Evolutionary conservation across 2,888 invertebrate species (phyloP).

Genomic region (Tachina grossa): DNA sequence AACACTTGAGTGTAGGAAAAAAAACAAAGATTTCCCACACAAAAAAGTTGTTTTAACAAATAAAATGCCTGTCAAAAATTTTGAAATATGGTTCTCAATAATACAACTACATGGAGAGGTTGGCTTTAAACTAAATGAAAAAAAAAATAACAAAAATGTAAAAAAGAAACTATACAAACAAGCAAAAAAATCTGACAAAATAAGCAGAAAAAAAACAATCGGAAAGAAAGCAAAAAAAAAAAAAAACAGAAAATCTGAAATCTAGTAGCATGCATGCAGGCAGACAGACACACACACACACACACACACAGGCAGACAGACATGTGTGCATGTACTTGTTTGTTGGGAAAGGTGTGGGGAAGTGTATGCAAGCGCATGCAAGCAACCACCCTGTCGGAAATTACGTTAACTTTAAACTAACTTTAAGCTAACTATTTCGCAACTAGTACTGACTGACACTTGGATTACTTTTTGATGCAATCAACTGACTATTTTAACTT

Average conservation of each 20-base stretch:
- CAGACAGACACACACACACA: background rate
- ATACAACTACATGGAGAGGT: conserved; percentile 20
- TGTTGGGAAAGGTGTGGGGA: background rate
- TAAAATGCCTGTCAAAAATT: conserved; percentile 69
- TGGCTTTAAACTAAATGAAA: conserved; percentile 10
- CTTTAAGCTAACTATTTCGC: too few species aligned
- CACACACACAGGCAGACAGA: background rate
- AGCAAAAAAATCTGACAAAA: conserved; percentile 32
- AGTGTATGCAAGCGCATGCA: background rate
- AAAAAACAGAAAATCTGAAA: background rate
- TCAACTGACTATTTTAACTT: too few species aligned
- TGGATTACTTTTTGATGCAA: too few species aligned
- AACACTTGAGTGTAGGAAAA: conserved; percentile 21
- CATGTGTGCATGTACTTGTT: background rate
- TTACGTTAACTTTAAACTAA: too few species aligned
- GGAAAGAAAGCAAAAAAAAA: background rate
- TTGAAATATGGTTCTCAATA: conserved; percentile 70
- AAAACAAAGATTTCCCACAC: conserved; percentile 21
- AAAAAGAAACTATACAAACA: conserved; percentile 16
- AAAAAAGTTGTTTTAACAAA: conserved; percentile 61
- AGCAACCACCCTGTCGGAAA: too few species aligned
- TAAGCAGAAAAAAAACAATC: conserved; percentile 13
- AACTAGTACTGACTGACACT: too few species aligned
- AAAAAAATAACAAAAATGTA: conserved; percentile 21
- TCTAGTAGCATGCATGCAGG: background rate